These are phyloP conservation scores for Zaprionus lachaisei DNA, from an alignment of 1,140 invertebrate species.

Conservation along the genomic window DNA sequence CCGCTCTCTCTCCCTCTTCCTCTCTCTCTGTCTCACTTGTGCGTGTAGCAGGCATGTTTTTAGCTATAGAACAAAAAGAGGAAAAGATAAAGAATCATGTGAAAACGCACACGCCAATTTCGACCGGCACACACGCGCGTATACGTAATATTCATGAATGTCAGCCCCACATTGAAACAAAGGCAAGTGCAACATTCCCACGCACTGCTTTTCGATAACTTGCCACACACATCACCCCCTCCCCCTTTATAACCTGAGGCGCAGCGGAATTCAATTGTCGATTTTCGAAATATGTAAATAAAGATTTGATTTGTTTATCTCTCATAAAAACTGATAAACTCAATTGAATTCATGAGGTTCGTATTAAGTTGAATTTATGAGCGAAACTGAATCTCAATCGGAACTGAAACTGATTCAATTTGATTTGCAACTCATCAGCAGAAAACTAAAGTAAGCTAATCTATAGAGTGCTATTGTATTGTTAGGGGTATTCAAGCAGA, in stretches of 20 bases:
- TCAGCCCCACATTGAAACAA: background rate
- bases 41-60: slow-evolving; percentile 1
- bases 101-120: background rate
- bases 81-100: background rate
- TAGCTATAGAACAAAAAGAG: background rate
- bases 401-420: background rate
- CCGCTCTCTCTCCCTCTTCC: background rate
- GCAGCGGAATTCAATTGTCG: slow-evolving; percentile 5
- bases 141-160: slow-evolving; percentile 30
- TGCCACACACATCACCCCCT: background rate
- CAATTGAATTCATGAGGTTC: background rate
- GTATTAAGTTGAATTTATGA: background rate
- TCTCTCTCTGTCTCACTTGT: background rate
- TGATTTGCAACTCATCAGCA: background rate
- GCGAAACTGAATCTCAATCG: background rate
- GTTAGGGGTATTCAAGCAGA: too few species aligned
- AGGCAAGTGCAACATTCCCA: slow-evolving; percentile 1
- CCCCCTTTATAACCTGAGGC: background rate
- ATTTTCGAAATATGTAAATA: slow-evolving; percentile 5
- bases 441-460: background rate
- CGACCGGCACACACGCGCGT: slow-evolving; percentile 13
- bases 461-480: too few species aligned
- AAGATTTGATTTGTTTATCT: slow-evolving; percentile 7
- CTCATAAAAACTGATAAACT: slow-evolving; percentile 4
- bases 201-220: background rate